Evolutionary conservation across 2,888 invertebrate species (phyloP), one percentile per base, ranked within the genome.

Genomic region (Clepsis dumicolana): DNA sequence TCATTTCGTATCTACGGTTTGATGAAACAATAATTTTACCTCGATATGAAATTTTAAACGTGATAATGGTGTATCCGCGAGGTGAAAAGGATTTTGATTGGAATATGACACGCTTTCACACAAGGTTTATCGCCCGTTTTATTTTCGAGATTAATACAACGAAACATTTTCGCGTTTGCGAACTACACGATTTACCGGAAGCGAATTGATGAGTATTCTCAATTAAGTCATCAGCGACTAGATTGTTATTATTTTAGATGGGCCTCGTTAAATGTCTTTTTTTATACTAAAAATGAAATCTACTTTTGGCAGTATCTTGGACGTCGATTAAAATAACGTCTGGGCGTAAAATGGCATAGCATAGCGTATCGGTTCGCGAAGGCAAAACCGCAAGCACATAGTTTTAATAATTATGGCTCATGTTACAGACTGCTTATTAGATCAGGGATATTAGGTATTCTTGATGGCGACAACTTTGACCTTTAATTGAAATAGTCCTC

Each of bases 11-110:
- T 44, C 64, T 24, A 4, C 16, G 12, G 25, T 35, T 27, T 38
- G 25, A 14, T 65, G 57, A 65, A 52, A 32, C 50, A 59, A 64
- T 64, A 32, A 32, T 24, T 48, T 56, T 18, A 57, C 64, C 38
- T 50, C 48, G 64, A 59, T 32, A 38, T 54, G 48, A 48, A 48
- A 48, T n/a, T 41, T 29, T 54, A 8, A 16, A 10, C 24, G n/a
- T 18, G 63, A 64, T 64, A 64, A 64, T 48, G 41, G 10, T 50
- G 7, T 56, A 57, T 64, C 56, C 44, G 16, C 29, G 48, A 57
- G 16, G 56, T 56, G 32, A 24, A 56, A 44, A 48, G 54, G 32
- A 18, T 48, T 56, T 44, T 54, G 21, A 48, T 12, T 12, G 48
- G 21, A 48, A 48, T 21, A 48, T 41, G 21, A 48, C 48, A 21